Evolutionary conservation across 1,140 invertebrate species (phyloP).

Genomic region (Dufourea novaeangliae): DNA sequence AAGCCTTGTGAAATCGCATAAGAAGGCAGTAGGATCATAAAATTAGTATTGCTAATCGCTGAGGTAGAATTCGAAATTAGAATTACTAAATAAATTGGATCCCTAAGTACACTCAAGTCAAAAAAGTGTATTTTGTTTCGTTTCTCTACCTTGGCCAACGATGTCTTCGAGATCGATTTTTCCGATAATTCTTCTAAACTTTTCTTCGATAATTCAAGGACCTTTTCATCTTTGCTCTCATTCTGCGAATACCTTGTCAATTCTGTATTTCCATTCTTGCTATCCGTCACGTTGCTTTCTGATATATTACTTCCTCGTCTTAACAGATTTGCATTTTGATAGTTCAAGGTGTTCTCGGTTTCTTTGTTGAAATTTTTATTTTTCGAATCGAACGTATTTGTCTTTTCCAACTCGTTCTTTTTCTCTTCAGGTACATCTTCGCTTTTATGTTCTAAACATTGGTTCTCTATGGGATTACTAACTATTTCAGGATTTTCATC

Average conservation of each 20-base stretch:
- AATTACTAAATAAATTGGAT: constrained; percentile 90
- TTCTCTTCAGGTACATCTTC: neutral
- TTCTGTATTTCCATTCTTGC: constrained; percentile 42
- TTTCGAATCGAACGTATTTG: neutral
- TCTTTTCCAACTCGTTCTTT: neutral
- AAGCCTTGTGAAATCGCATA: constrained; percentile 88
- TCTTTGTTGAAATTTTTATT: neutral
- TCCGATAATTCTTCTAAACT: neutral
- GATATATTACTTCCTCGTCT: neutral
- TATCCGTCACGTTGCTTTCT: neutral
- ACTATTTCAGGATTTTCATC: neutral
- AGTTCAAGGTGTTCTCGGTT: neutral
- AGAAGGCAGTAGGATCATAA: constrained; percentile 89
- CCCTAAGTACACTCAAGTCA: constrained; percentile 86
- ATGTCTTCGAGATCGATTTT: constrained; percentile 9
- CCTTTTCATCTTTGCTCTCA: constrained; percentile 68
- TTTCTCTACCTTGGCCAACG: constrained; percentile 13
- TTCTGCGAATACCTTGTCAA: constrained; percentile 5
- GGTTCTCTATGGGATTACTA: neutral
- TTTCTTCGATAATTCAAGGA: constrained; percentile 14
- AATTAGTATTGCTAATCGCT: constrained; percentile 92
- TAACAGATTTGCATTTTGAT: neutral
- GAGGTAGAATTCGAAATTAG: constrained; percentile 90
- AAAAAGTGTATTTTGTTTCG: constrained; percentile 83
- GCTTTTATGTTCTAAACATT: neutral